phyloP scores from a whole-genome alignment of 2,797 vertebrate genomes.

The Anabas testudineus region DNA sequence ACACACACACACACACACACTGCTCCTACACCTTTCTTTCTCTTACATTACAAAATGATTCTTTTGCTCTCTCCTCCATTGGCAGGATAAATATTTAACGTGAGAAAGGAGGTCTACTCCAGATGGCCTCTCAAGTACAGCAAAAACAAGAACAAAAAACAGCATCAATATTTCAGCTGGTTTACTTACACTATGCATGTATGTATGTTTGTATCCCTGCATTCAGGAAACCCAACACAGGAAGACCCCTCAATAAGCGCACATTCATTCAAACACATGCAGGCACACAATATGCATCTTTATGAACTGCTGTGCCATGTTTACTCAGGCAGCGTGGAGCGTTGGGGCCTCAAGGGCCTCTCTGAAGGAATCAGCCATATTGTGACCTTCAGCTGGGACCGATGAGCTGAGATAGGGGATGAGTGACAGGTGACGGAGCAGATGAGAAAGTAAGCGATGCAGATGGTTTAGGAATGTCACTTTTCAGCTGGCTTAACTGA shows the following conservation, averaged over 20 bases:
- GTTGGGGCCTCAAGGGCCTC: constrained; percentile 49
- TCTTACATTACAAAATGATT: constrained; percentile 76
- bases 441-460: constrained; percentile 53
- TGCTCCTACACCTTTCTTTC: constrained; percentile 33
- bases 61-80: constrained; percentile 64
- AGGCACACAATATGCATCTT: constrained; percentile 61
- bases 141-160: constrained; percentile 72
- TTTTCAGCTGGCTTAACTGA: constrained; percentile 23
- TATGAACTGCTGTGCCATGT: constrained; percentile 69
- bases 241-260: constrained; percentile 49
- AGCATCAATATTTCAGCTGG: constrained; percentile 78
- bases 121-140: constrained; percentile 73
- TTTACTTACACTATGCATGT: constrained; percentile 45
- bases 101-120: constrained; percentile 70
- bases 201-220: constrained; percentile 20
- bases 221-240: constrained; percentile 58
- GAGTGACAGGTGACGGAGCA: constrained; percentile 66
- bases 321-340: constrained; percentile 60
- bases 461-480: constrained; percentile 36
- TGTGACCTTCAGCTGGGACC: constrained; percentile 71
- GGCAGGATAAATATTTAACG: constrained; percentile 74
- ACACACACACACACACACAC: too few relatives aligned
- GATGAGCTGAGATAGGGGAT: constrained; percentile 41
- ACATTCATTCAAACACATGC: constrained; percentile 59
- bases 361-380: constrained; percentile 59